phyloP scores from a whole-genome alignment of 1,140 invertebrate genomes.

The Eurosta solidaginis region DNA sequence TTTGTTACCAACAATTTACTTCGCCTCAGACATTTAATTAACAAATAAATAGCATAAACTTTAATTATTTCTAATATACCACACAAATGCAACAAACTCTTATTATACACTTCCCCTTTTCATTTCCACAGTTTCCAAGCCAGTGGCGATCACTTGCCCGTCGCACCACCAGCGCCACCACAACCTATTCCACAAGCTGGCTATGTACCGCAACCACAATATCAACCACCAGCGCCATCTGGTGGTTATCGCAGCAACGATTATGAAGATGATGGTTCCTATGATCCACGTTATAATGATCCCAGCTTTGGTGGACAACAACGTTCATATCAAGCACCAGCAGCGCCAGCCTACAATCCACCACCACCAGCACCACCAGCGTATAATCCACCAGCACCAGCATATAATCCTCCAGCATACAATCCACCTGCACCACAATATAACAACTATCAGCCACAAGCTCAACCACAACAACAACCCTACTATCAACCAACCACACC shows the following conservation, averaged over 20 bases:
- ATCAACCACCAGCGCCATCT: conserved; percentile 56
- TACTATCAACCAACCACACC: conserved; percentile 67
- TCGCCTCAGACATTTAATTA: too few species aligned
- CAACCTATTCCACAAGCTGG: conserved; percentile 62
- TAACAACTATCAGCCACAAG: conserved; percentile 60
- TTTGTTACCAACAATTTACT: too few species aligned
- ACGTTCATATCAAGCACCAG: conserved; percentile 51
- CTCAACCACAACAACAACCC: conserved; percentile 48
- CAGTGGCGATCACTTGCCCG: conserved; percentile 77
- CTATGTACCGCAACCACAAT: conserved; percentile 60
- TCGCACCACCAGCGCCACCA: conserved; percentile 68
- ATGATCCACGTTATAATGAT: conserved; percentile 60
- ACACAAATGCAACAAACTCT: too few species aligned
- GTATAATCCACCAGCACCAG: conserved; percentile 48
- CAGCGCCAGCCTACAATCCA: conserved; percentile 59
- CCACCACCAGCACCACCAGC: conserved; percentile 55
- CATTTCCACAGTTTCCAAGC: conserved; percentile 66
- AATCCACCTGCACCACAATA: conserved; percentile 58
- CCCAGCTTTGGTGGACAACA: conserved; percentile 55
- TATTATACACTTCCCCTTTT: background rate
- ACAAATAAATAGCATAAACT: too few species aligned
- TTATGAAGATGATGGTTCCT: conserved; percentile 66
- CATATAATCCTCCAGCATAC: conserved; percentile 56
- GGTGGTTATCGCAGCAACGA: conserved; percentile 61
- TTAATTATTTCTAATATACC: too few species aligned